Evolutionary conservation across 2,113 vertebrate genomes (phyloP), one percentile per base, ranked within the genome.

Genomic region (Colistium nudipinnis): DNA sequence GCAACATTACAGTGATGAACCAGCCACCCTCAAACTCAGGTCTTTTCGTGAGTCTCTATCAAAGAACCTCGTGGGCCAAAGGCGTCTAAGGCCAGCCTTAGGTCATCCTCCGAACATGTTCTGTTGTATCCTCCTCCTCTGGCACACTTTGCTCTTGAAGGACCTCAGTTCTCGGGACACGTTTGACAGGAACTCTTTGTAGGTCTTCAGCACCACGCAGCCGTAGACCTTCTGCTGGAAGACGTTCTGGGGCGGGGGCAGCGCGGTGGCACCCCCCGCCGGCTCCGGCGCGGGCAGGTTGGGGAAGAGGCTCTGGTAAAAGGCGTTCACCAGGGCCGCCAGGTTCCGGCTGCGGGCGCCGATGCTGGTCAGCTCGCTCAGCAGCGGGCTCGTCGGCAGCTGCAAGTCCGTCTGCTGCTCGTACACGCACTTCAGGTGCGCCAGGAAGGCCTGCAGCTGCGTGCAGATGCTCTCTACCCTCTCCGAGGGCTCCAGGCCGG

Each of bases 221-320:
- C 92, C 93, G 3, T 94, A 93, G 24, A 93, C 83, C 78, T 94
- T 94, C 85, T 94, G 92, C 78, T 93, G 92, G 81, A 94, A 94
- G 52, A 87, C 38, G 35, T 92, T 93, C 74, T 90, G 89, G 3
- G 90, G 62, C 0, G 85, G 86, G 6, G 90, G 90, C 60, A 91
- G 65, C 62, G 74, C 64, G 0, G 88, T 91, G 0, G 89, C 73
- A 4, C 74, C 66, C 4, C 62, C 83, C 1, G 77, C 83, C 0
- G 87, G 88, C 39, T 91, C 88, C 2, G 80, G 82, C 6, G 82
- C 3, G 0, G 84, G 87, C 64, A 88, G 70, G 64, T 94, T 94
- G 22, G 93, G 92, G 82, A 88, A 89, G 65, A 91, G 31, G 19
- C 39, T 62, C 78, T 88, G 84, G 30, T 92, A 86, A 22, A 89